Conservation (phyloP, 2,888 invertebrate genomes). For the Tridacna gigas region DNA sequence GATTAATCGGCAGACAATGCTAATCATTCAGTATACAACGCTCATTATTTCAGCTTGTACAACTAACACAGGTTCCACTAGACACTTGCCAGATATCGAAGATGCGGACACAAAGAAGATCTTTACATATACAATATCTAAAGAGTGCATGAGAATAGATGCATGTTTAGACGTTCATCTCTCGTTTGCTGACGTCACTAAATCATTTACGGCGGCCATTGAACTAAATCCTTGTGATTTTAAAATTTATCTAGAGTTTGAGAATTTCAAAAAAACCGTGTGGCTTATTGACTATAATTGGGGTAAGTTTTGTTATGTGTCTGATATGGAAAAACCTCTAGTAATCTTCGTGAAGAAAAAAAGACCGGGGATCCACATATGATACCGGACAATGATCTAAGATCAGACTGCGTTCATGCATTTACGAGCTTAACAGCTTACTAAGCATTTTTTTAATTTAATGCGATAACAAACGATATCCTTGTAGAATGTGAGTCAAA, state of each 20-base stretch:
- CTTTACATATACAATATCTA: slow-evolving; percentile 21
- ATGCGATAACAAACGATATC: too few relatives aligned
- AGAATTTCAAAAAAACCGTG: slow-evolving; percentile 19
- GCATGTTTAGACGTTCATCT: slow-evolving; percentile 33
- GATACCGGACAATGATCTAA: too few relatives aligned
- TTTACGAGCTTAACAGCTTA: too few relatives aligned
- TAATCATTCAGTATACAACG: too few relatives aligned
- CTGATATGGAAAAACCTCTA: too few relatives aligned
- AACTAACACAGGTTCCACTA: not conserved
- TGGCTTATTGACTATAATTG: slow-evolving; percentile 28
- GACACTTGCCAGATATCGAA: not conserved
- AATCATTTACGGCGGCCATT: slow-evolving; percentile 25
- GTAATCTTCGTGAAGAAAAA: too few relatives aligned
- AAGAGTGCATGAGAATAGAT: slow-evolving; percentile 15
- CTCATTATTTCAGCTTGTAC: slow-evolving; percentile 9
- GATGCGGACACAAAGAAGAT: not conserved
- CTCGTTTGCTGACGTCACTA: slow-evolving; percentile 2
- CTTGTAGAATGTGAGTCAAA: too few relatives aligned
- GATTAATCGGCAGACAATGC: too few relatives aligned
- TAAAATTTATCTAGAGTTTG: slow-evolving; percentile 13
- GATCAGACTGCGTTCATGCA: too few relatives aligned
- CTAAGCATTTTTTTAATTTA: too few relatives aligned
- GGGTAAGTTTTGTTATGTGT: slow-evolving; percentile 25
- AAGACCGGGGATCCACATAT: too few relatives aligned
- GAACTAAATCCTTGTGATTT: slow-evolving; percentile 29